Conservation (phyloP, 1,140 invertebrate genomes). For the Arctopsyche grandis region DNA sequence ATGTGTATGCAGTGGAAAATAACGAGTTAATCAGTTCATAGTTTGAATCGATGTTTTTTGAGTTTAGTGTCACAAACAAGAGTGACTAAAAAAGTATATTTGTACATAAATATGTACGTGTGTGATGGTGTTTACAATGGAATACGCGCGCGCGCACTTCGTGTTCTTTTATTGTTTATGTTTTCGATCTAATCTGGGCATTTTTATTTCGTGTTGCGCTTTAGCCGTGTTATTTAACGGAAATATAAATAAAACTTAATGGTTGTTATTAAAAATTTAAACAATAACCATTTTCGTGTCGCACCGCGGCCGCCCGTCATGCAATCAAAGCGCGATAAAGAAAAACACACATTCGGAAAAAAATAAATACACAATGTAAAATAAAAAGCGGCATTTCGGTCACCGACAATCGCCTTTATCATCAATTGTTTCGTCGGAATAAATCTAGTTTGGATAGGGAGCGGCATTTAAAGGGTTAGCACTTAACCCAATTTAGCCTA, state of each 20-base stretch:
- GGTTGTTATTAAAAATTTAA: conserved; percentile 34
- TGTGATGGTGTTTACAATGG: too few species aligned
- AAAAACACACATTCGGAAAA: not conserved
- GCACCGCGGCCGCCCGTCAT: conserved; percentile 17
- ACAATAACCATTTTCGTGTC: conserved; percentile 29
- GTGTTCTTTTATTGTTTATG: conserved; percentile 20
- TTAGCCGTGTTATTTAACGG: conserved; percentile 24
- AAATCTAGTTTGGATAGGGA: not conserved
- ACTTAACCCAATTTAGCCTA: too few species aligned
- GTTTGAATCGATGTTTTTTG: too few species aligned
- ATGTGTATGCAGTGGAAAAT: too few species aligned
- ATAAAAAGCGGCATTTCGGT: not conserved
- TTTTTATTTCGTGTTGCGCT: conserved; percentile 27
- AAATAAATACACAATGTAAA: conserved; percentile 11
- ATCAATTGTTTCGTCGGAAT: conserved; percentile 2
- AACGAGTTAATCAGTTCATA: too few species aligned
- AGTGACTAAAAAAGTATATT: too few species aligned
- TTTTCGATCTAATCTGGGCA: conserved; percentile 30
- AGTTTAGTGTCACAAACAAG: too few species aligned
- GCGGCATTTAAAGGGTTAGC: too few species aligned
- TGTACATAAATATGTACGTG: too few species aligned
- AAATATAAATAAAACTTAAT: conserved; percentile 41
- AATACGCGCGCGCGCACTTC: not conserved
- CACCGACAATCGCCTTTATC: not conserved
- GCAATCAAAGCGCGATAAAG: conserved; percentile 27